Base-by-base conservation (phyloP, 2,888 invertebrate genomes). In the Orthosia gracilis region DNA sequence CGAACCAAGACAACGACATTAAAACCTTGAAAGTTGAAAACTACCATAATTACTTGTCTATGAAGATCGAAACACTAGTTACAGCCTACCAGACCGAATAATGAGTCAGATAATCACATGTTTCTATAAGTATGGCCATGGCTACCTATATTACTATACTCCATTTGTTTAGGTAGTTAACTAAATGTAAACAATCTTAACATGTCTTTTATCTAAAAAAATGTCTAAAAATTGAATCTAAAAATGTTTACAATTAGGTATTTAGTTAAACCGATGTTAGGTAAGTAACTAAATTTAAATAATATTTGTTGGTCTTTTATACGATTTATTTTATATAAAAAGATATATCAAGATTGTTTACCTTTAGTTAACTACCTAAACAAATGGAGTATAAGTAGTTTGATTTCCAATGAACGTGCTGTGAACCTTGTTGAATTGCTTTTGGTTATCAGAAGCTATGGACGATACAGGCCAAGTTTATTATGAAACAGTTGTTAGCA, bases 51-150 rank as follows among this genome's bases (percentile, higher is more conserved):
- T 23, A 49, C 31, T n/a, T 13, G 40, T 75, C 61, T 65, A 4
- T 59, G 54, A 3, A 65, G 21, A 54, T 76, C 67, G 45, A 54
- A 62, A 54, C 23, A 76, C 17, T n/a, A 62, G 82, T 69, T 63
- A 21, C 82, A 64, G 77, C 21, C 82, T 76, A 76, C 31, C 59
- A 69, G 78, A 81, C 76, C 82, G 76, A 69, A 76, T 81, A 78
- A 78, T 78, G 21, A 76, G 76, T 26, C 21, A 2, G 23, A 40
- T 75, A 68, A 81, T 63, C 45, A 80, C 61, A 47, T 49, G 21
- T 49, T 80, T 13, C 50, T 26, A 0, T 64, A 73, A 47, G 21
- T 58, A 72, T 64, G n/a, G 23, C 7, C 7, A 55, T 55, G 55
- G 23, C 55, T 23, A 23, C 54, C 47, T 11, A 17, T 7, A 40